Evolutionary conservation across 2,888 invertebrate genomes (phyloP), one percentile per base, ranked within the genome.

Genomic region (Stomorhina lunata): DNA sequence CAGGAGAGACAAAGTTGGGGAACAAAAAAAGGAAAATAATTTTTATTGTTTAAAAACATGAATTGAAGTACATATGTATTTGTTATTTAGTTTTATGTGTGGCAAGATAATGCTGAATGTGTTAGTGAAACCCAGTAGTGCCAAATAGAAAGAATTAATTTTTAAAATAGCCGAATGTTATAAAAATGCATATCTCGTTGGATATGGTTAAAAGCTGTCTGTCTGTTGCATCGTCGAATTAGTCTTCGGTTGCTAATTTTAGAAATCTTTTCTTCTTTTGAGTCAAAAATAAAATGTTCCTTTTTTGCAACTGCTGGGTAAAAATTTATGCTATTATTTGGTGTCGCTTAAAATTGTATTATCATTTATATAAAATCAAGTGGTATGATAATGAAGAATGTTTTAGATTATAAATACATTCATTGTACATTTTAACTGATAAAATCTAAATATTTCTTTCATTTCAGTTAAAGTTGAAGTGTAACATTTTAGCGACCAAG

Each of bases 1-100:
- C 29, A 37, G 48, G 57, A 57, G 48, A 59, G n/a, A n/a, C n/a
- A n/a, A n/a, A n/a, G n/a, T n/a, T n/a, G n/a, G n/a, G 45, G 22
- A 25, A 20, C 7, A 32, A 25, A 43, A 43, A 20, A 1, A 37
- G 20, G 27, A 25, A 3, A 25, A 65, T 29, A 65, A n/a, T 10
- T 66, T 66, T 68, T 80, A 80, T 66, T 73, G 59, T 73, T 80
- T 43, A 25, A 66, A 50, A 80, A 68, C 79, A 80, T 80, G 72
- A 57, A 80, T 59, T 32, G 43, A 12, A 45, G 69, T 61, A 12
- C 63, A 45, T 55, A 22, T 22, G 40, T 2, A 20, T 32, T 32
- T 50, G 15, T 17, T 71, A 71, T 32, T 57, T 57, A 34, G 27
- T 57, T 22, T 10, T 34, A 4, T 32, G n/a, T 37, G 59, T 37